These are phyloP conservation scores for Cryptus armator DNA, from an alignment of 2,888 invertebrate genomes.

Conservation along the genomic window DNA sequence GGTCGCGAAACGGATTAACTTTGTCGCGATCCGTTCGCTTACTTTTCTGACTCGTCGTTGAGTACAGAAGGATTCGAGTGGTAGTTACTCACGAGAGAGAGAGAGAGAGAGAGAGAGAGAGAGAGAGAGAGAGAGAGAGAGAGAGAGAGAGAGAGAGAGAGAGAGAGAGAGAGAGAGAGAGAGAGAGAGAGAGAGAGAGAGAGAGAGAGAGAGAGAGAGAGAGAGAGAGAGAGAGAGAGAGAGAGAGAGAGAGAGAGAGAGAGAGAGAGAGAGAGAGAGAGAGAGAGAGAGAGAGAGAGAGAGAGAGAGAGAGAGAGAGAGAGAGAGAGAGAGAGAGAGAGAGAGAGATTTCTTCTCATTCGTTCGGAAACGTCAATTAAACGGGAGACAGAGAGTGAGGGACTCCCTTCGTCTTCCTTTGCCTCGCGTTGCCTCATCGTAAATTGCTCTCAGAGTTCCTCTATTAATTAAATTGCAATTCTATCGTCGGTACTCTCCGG, in stretches of 20 bases:
- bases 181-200: conserved; percentile 16
- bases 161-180: conserved; percentile 16
- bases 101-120: conserved; percentile 16
- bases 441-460: conserved; percentile 50
- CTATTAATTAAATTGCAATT: conserved; percentile 61
- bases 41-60: conserved; percentile 47
- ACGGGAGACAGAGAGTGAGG: conserved; percentile 25
- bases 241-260: not conserved
- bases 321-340: not conserved
- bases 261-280: not conserved
- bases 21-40: conserved; percentile 22
- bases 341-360: conserved; percentile 19
- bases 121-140: conserved; percentile 16
- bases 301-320: not conserved
- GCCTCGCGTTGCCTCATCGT: conserved; percentile 42
- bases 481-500: conserved; percentile 21
- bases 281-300: not conserved
- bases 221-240: not conserved
- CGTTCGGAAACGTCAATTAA: conserved; percentile 58
- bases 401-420: conserved; percentile 54
- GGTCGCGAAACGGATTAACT: conserved; percentile 67
- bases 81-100: not conserved
- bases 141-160: conserved; percentile 16
- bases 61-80: conserved; percentile 57
- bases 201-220: conserved; percentile 16